Evolutionary conservation across 2,797 vertebrate species (phyloP).

Genomic region (Alosa sapidissima): DNA sequence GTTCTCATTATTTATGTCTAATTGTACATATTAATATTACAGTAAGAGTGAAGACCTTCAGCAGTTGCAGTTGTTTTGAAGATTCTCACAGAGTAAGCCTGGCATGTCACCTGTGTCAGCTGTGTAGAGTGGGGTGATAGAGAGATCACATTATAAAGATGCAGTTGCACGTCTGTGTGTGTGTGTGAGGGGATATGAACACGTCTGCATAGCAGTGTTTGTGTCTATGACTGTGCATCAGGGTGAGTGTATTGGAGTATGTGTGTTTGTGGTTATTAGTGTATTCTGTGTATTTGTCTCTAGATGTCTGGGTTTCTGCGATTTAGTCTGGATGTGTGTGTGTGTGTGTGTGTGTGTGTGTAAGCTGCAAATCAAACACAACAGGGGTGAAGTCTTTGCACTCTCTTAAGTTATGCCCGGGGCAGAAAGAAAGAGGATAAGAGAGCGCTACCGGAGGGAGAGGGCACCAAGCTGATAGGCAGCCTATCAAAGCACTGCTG

Average conservation of each 20-base stretch:
- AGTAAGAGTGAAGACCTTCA: too few species aligned
- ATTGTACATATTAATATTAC: too few species aligned
- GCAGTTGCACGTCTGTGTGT: too few species aligned
- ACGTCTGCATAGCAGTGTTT: neutral
- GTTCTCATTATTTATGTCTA: too few species aligned
- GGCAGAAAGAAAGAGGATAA: neutral
- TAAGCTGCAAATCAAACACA: slow-evolving; percentile 1
- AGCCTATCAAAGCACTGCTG: slow-evolving; percentile 5
- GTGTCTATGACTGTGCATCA: neutral
- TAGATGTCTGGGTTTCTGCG: neutral
- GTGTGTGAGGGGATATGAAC: too few species aligned
- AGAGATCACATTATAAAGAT: too few species aligned
- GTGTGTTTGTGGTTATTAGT: neutral
- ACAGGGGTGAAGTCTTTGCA: neutral
- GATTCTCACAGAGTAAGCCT: too few species aligned
- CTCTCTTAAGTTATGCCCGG: neutral
- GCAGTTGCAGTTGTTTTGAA: too few species aligned
- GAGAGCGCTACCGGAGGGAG: neutral
- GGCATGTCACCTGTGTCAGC: too few species aligned
- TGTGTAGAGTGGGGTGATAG: too few species aligned
- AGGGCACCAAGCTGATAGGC: neutral
- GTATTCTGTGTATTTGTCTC: neutral
- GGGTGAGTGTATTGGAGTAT: too few species aligned
- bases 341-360: neutral
- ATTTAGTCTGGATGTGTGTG: neutral